Evolutionary conservation across 2,888 invertebrate genomes (phyloP).

Genomic region (Mythimna pallens): DNA sequence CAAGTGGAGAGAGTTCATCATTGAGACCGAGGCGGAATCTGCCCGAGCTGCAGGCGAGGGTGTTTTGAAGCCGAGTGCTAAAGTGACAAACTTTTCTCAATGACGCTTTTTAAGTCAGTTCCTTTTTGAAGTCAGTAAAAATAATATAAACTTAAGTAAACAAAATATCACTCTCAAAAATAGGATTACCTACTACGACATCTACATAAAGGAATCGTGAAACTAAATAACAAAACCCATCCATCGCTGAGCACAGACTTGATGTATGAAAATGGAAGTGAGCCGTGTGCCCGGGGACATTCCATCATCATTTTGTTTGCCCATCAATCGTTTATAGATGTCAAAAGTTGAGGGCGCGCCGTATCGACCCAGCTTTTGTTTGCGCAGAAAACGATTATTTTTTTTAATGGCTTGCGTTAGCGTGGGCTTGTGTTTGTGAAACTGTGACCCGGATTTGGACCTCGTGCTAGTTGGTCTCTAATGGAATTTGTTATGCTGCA

Average conservation of each 20-base stretch:
- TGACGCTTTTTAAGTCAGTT: too few species aligned
- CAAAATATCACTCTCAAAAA: background rate
- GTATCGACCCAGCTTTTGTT: slow-evolving; percentile 63
- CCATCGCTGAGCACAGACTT: slow-evolving; percentile 19
- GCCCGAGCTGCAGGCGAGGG: too few species aligned
- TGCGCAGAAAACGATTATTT: slow-evolving; percentile 65
- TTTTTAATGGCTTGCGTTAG: slow-evolving; percentile 35
- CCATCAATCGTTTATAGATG: slow-evolving; percentile 80
- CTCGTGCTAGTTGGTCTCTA: too few species aligned
- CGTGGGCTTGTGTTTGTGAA: slow-evolving; percentile 3
- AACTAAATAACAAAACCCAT: slow-evolving; percentile 16
- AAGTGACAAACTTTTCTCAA: too few species aligned
- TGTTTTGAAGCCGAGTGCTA: too few species aligned
- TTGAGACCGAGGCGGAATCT: too few species aligned
- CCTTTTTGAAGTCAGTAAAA: too few species aligned
- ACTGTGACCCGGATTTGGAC: slow-evolving; percentile 16
- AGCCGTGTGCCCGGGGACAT: slow-evolving; percentile 63
- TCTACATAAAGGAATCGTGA: slow-evolving; percentile 6
- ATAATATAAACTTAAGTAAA: too few species aligned
- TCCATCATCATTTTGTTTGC: slow-evolving; percentile 82
- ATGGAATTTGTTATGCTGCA: too few species aligned
- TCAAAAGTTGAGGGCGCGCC: slow-evolving; percentile 75
- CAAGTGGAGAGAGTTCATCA: too few species aligned
- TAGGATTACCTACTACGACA: background rate
- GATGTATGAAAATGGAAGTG: slow-evolving; percentile 53